Evolutionary conservation across 2,888 invertebrate species (phyloP), one percentile per base, ranked within the genome.

Genomic region (Belgica antarctica): DNA sequence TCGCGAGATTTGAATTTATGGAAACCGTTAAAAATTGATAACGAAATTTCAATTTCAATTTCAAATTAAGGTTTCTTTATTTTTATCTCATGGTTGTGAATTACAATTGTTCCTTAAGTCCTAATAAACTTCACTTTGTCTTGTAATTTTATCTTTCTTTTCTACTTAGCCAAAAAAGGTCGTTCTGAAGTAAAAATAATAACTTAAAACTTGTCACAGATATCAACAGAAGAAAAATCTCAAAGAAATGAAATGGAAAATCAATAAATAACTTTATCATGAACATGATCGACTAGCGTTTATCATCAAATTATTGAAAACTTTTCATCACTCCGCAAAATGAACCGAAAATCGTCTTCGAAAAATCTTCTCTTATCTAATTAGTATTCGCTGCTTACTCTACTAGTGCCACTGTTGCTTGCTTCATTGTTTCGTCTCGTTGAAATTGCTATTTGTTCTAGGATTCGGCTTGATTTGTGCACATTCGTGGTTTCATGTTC

Each of bases 201-300:
- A 22, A 8, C 4, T 52, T 52, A 15, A 46, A 34, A 10, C 41
- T 41, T 52, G 52, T 8, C n/a, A 52, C 2, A 52, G 22, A 52
- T 19, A 22, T 52, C 52, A 52, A 22, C 41, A 15, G 41, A 57
- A 19, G 15, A 57, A 57, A 57, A 57, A 4, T 57, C 3, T 57
- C 12, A 57, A 10, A 19, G 25, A 2, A 57, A 57, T n/a, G n/a
- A 24, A 61, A 27, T 27, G n/a, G 15, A 61, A 1, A 61, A 31
- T 17, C 15, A 31, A 31, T 62, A 57, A 57, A 62, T 62, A 28
- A 4, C 8, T 61, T 61, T 22, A 61, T 61, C 28, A 61, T 57
- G 57, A 19, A 62, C 12, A 62, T 65, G 27, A 68, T 68, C 68
- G 68, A 68, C 68, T 68, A 68, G 68, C 28, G 34, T 68, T 19